Conservation (phyloP, 2,113 vertebrate species). For the Epinephelus fuscoguttatus region DNA sequence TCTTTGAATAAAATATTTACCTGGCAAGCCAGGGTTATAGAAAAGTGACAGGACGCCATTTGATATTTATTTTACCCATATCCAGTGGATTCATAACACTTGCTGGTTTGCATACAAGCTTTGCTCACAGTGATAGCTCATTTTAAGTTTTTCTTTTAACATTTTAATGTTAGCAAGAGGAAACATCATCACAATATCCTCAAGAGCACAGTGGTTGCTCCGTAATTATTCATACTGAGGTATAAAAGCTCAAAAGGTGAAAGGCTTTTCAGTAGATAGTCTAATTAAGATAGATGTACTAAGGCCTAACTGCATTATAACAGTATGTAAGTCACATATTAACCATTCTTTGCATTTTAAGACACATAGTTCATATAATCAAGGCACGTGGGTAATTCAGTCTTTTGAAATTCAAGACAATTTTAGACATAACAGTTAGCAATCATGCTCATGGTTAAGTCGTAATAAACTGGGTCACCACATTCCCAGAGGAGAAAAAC, state of each 20-base stretch:
- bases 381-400: constrained; percentile 57
- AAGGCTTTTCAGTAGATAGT: constrained; percentile 7
- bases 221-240: constrained; percentile 11
- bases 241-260: constrained; percentile 12
- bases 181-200: constrained; percentile 9
- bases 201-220: constrained; percentile 20
- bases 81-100: not conserved
- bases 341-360: constrained; percentile 31
- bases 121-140: not conserved
- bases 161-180: not conserved
- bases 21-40: not conserved
- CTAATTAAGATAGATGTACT: constrained; percentile 14
- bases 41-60: not conserved
- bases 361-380: constrained; percentile 43
- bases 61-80: not conserved
- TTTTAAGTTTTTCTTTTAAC: constrained; percentile 1
- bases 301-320: constrained; percentile 8
- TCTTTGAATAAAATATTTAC: not conserved
- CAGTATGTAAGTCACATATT: not conserved
- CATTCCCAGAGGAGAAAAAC: not conserved
- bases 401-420: not conserved
- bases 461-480: not conserved
- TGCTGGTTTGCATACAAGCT: not conserved
- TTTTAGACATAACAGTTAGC: not conserved
- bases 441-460: constrained; percentile 6